These are phyloP conservation scores for Channa maculata DNA, from an alignment of 2,113 vertebrate species.

Conservation along the genomic window DNA sequence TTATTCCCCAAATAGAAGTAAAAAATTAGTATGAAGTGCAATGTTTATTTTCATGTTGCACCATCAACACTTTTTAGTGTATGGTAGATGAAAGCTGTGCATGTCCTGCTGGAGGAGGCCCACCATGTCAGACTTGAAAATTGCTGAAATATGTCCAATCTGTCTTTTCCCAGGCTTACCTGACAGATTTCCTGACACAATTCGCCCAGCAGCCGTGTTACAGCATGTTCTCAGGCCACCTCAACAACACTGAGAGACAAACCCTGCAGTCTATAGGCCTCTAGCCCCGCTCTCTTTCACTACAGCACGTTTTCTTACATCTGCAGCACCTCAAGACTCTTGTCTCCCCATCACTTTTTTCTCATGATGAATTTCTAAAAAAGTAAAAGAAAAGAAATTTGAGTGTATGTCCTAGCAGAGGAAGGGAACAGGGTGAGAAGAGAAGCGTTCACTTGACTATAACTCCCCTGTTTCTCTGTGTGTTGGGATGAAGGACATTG, in stretches of 20 bases:
- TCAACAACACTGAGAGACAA: constrained; percentile 92
- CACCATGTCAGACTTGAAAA: neutral
- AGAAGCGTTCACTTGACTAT: constrained; percentile 48
- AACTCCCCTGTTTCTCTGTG: constrained; percentile 35
- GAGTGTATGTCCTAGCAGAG: neutral
- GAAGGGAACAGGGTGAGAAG: constrained; percentile 20
- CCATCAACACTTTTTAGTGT: no score
- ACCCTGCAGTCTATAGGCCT: constrained; percentile 94
- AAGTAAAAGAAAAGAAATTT: neutral
- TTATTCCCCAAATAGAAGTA: no score
- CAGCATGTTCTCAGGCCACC: constrained; percentile 94
- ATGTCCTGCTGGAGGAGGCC: no score
- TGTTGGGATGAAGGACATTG: constrained; percentile 49
- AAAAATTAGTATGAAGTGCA: no score
- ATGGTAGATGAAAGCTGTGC: no score
- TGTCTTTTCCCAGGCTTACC: constrained; percentile 88
- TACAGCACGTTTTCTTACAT: constrained; percentile 34
- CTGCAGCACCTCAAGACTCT: constrained; percentile 16
- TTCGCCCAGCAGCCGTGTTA: constrained; percentile 98
- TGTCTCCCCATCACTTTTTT: constrained; percentile 44
- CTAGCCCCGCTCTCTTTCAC: constrained; percentile 68
- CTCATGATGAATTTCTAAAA: constrained; percentile 40
- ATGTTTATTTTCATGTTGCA: no score
- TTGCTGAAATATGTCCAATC: neutral
- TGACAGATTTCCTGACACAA: constrained; percentile 97